Evolutionary conservation across 2,797 vertebrate species (phyloP).

Genomic region (Malacoctenus gilli): DNA sequence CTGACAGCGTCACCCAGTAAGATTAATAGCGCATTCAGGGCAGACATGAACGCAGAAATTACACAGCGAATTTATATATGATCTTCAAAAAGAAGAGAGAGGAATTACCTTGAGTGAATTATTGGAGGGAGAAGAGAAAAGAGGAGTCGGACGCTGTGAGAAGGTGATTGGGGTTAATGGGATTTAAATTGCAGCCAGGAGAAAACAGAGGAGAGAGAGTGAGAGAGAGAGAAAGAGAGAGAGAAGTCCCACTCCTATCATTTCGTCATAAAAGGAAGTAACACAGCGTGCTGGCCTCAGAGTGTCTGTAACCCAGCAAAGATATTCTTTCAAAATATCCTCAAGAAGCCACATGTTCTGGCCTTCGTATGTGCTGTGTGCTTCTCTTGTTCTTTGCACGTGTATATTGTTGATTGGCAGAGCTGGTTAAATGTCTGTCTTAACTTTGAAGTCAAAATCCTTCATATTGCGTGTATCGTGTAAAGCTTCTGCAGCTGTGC

Average conservation of each 20-base stretch:
- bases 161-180: constrained; percentile 59
- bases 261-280: constrained; percentile 54
- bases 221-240: constrained; percentile 11
- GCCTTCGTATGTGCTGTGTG: constrained; percentile 31
- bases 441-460: constrained; percentile 35
- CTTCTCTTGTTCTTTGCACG: constrained; percentile 2
- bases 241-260: constrained; percentile 32
- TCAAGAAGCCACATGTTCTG: too few species aligned
- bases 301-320: constrained; percentile 20
- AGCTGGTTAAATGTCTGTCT: constrained; percentile 3
- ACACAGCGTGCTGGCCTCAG: constrained; percentile 33
- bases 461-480: constrained; percentile 32
- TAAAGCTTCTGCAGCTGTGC: constrained; percentile 58
- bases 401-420: constrained; percentile 4
- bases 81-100: constrained; percentile 37
- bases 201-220: constrained; percentile 41
- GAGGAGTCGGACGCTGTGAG: constrained; percentile 18
- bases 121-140: constrained; percentile 30
- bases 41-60: constrained; percentile 31
- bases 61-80: constrained; percentile 38
- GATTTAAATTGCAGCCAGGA: constrained; percentile 61
- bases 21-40: constrained; percentile 57
- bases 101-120: constrained; percentile 37
- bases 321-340: constrained; percentile 30
- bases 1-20: constrained; percentile 59